phyloP scores from a whole-genome alignment of 64 coral and sea anemone species.

The Trachythela sp. region DNA sequence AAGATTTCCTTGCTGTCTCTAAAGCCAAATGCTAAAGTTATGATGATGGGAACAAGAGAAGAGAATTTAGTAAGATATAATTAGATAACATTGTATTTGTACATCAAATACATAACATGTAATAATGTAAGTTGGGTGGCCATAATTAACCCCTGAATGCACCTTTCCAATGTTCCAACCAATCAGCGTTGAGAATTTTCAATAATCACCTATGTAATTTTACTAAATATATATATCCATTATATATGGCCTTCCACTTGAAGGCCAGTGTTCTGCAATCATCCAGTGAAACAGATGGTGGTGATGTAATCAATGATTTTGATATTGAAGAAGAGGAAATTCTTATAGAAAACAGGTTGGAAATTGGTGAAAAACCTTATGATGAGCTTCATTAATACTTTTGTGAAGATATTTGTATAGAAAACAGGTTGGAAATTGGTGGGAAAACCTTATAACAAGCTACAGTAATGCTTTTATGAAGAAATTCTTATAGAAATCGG shows the following conservation, averaged over 20 bases:
- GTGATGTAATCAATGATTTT: constrained; percentile 98
- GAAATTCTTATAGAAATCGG: constrained; percentile 90
- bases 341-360: constrained; percentile 88
- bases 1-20: constrained; percentile 60
- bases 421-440: constrained; percentile 72
- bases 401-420: constrained; percentile 72
- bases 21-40: constrained; percentile 85
- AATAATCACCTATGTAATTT: too few relatives aligned
- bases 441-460: neutral
- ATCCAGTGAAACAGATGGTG: constrained; percentile 68
- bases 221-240: too few relatives aligned
- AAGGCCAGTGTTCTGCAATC: constrained; percentile 86
- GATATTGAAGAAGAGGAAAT: constrained; percentile 97
- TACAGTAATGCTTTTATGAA: constrained; percentile 25
- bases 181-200: too few relatives aligned
- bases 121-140: too few relatives aligned
- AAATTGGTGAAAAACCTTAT: neutral
- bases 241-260: too few relatives aligned
- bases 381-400: too few relatives aligned
- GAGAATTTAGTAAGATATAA: constrained; percentile 74
- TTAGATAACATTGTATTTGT: neutral
- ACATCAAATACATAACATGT: too few relatives aligned
- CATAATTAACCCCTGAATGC: too few relatives aligned
- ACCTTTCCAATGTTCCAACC: too few relatives aligned
- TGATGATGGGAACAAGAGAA: constrained; percentile 99